Evolutionary conservation across 2,113 vertebrate species (phyloP).

Genomic region (Colinus virginianus): DNA sequence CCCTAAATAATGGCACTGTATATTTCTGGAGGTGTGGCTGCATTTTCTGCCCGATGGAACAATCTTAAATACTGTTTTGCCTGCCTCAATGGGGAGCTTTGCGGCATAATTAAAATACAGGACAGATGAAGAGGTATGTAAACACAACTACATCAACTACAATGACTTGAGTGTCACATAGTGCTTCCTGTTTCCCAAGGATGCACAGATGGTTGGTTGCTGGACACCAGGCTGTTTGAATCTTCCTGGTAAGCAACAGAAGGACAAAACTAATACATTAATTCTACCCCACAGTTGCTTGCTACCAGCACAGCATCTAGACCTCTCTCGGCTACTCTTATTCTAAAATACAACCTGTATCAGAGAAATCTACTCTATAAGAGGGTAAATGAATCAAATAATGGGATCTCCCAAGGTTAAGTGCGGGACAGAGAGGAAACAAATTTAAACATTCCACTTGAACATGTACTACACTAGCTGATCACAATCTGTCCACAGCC

Average conservation of each 20-base stretch:
- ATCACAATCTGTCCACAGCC: not conserved
- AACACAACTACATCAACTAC: not conserved
- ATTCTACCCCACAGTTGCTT: not conserved
- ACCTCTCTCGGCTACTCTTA: not conserved
- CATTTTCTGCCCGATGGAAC: slow-evolving; percentile 23
- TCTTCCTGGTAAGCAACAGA: not conserved
- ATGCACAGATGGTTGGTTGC: not conserved
- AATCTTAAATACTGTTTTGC: not conserved
- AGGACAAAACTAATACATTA: not conserved
- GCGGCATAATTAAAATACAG: not conserved
- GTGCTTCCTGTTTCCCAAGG: not conserved
- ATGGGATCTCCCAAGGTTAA: not conserved
- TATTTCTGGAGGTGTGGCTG: not conserved
- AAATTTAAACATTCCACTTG: not conserved
- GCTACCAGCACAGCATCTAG: not conserved
- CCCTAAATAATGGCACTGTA: not conserved
- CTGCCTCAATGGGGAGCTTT: not conserved
- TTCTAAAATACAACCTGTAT: not conserved
- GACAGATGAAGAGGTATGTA: slow-evolving; percentile 23
- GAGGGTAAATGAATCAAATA: not conserved
- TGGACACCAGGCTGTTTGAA: not conserved
- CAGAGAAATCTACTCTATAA: not conserved
- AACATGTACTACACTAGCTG: not conserved
- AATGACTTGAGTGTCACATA: not conserved
- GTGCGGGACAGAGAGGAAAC: not conserved